Conservation (phyloP, 2,797 vertebrate genomes). For the Liparis tanakae region DNA sequence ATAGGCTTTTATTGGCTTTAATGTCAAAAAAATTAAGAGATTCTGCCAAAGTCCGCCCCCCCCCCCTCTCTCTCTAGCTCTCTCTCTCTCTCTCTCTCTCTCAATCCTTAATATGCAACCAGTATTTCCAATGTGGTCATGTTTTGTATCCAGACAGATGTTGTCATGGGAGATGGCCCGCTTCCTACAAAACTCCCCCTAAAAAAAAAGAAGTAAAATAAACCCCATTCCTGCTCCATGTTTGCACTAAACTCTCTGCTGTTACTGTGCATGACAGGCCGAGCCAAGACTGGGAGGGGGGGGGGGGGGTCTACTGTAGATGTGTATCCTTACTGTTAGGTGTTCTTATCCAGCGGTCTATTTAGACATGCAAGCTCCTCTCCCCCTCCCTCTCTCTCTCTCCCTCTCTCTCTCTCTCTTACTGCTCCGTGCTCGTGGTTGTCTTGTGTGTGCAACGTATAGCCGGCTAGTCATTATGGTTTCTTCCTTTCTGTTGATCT, state of each 20-base stretch:
- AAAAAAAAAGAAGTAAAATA: conserved; percentile 1
- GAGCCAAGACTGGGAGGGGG: conserved; percentile 38
- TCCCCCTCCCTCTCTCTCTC: conserved; percentile 3
- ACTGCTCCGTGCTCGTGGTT: conserved; percentile 59
- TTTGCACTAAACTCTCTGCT: conserved; percentile 69
- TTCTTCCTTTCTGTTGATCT: conserved; percentile 29
- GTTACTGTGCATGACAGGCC: conserved; percentile 57
- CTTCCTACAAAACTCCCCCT: conserved; percentile 16
- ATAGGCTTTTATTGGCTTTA: conserved; percentile 33
- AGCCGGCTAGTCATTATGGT: conserved; percentile 41
- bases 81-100: conserved; percentile 5
- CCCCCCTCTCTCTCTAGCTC: neutral
- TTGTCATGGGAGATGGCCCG: conserved; percentile 46
- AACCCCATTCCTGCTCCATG: conserved; percentile 49
- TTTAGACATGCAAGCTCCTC: conserved; percentile 72
- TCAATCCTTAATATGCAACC: conserved; percentile 28
- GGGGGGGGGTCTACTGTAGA: conserved; percentile 69
- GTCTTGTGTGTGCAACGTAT: conserved; percentile 62
- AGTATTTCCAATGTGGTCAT: conserved; percentile 30
- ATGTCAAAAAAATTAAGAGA: neutral
- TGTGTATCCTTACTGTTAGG: conserved; percentile 56
- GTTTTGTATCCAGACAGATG: conserved; percentile 44
- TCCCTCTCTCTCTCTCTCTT: conserved; percentile 13
- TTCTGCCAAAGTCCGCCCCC: conserved; percentile 16
- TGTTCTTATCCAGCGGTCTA: conserved; percentile 59